phyloP scores from a whole-genome alignment of 2,113 vertebrate species.

The Heliornis fulica region DNA sequence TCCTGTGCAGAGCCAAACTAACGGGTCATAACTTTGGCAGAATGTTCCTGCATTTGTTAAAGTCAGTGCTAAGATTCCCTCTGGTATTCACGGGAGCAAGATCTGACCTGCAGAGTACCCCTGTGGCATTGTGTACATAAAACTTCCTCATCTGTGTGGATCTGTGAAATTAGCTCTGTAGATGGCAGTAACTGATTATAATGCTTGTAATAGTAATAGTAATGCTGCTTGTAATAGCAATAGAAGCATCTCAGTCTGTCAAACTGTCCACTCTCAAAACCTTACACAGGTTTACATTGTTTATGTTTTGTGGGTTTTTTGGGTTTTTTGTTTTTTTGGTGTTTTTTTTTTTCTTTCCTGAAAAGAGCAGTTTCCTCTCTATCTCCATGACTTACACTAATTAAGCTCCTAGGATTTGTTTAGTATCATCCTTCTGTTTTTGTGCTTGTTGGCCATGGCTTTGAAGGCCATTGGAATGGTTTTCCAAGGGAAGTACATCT shows the following conservation, averaged over 20 bases:
- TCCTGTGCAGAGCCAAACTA: neutral
- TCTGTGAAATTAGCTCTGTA: neutral
- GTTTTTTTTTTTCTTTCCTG: neutral
- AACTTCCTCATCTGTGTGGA: neutral
- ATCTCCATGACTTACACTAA: neutral
- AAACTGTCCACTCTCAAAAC: neutral
- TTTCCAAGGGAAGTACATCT: neutral
- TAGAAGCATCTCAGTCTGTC: neutral
- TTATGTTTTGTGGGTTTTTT: too few species aligned
- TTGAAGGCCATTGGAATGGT: neutral
- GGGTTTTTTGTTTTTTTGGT: too few species aligned
- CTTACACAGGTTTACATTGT: neutral
- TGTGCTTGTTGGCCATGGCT: neutral
- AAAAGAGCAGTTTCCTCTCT: neutral
- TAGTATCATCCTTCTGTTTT: neutral
- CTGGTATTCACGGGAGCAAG: neutral
- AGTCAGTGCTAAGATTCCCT: neutral
- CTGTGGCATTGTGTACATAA: neutral
- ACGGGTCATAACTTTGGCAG: neutral
- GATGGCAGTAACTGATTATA: slow-evolving; percentile 23
- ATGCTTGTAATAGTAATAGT: neutral
- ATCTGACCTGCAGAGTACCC: neutral
- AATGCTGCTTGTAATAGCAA: neutral
- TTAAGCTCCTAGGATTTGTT: neutral
- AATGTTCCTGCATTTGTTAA: neutral